A percentile compares a stretch with the other conserved stretches of the same genome.
Conservation (phyloP, 1,140 invertebrate species). For the Subanguina moxae region DNA sequence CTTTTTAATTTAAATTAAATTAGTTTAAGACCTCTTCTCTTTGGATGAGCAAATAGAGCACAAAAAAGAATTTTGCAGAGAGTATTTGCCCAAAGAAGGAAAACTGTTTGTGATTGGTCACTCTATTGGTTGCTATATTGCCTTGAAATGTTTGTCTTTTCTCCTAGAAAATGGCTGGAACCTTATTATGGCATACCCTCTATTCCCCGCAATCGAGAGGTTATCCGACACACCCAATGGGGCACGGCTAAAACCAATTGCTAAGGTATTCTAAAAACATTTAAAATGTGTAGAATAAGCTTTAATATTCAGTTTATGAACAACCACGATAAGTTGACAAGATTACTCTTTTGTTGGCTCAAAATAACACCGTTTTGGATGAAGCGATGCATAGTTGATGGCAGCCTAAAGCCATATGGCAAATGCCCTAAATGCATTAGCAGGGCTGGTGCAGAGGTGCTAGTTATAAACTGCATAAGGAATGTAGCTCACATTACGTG, state of each 20-base stretch:
- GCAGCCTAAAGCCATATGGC: not conserved
- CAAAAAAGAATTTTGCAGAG: conserved; percentile 7
- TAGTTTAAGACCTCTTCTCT: not conserved
- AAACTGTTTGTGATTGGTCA: conserved; percentile 13
- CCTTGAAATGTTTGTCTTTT: conserved; percentile 12
- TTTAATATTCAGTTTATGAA: conserved; percentile 11
- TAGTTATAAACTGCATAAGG: not conserved
- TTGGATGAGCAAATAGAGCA: conserved; percentile 12
- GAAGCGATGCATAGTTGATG: conserved; percentile 2
- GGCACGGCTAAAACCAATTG: not conserved
- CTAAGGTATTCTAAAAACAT: not conserved
- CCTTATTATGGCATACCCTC: not conserved
- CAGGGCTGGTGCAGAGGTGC: not conserved
- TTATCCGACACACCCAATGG: conserved; percentile 14
- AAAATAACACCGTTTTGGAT: conserved; percentile 2
- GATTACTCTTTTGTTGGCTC: not conserved
- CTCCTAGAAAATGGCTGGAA: conserved; percentile 8
- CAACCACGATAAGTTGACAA: not conserved
- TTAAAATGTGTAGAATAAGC: not conserved
- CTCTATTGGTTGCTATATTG: conserved; percentile 16
- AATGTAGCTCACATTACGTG: conserved; percentile 3
- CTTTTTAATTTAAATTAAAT: no score
- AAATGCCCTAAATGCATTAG: conserved; percentile 3
- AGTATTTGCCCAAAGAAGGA: conserved; percentile 12
- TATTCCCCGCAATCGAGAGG: conserved; percentile 10